phyloP scores from a whole-genome alignment of 2,113 vertebrate species.

The Embiotoca jacksoni region DNA sequence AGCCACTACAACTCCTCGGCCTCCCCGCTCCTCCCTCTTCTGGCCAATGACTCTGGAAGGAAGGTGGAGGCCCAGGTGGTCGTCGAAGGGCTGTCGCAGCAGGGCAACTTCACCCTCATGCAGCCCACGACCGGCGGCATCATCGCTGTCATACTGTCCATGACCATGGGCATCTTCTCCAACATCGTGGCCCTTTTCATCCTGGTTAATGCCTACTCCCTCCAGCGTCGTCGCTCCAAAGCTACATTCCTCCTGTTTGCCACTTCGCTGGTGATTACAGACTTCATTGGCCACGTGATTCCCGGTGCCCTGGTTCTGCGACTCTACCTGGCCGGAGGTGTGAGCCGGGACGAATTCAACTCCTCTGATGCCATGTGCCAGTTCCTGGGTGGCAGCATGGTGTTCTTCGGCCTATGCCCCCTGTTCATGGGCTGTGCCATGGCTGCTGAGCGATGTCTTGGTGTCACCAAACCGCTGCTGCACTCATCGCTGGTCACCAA shows the following conservation, averaged over 20 bases:
- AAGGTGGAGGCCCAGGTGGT: conserved; percentile 46
- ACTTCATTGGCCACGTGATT: conserved; percentile 89
- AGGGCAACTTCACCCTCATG: conserved; percentile 61
- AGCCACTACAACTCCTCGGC: conserved; percentile 69
- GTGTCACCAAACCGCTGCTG: conserved; percentile 88
- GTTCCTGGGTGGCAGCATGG: conserved; percentile 91
- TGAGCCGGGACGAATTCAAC: conserved; percentile 47
- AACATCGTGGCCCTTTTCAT: conserved; percentile 90
- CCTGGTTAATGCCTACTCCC: conserved; percentile 85
- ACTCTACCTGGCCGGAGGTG: conserved; percentile 82
- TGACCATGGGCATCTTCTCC: conserved; percentile 90
- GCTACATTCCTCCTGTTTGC: conserved; percentile 90
- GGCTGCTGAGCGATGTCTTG: conserved; percentile 91
- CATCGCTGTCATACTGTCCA: conserved; percentile 84
- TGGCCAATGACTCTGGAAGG: conserved; percentile 59
- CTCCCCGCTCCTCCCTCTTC: conserved; percentile 29
- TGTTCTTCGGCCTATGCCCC: conserved; percentile 92
- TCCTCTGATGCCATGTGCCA: conserved; percentile 84
- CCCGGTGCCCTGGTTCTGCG: conserved; percentile 88
- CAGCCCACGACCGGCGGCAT: conserved; percentile 60
- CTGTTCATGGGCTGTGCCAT: conserved; percentile 91
- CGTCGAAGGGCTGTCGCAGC: conserved; percentile 29
- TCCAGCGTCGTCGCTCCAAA: conserved; percentile 86
- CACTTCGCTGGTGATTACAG: conserved; percentile 88
- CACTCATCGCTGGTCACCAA: conserved; percentile 87